Evolutionary conservation across 1,140 invertebrate species (phyloP).

Genomic region (Heliconius congener): DNA sequence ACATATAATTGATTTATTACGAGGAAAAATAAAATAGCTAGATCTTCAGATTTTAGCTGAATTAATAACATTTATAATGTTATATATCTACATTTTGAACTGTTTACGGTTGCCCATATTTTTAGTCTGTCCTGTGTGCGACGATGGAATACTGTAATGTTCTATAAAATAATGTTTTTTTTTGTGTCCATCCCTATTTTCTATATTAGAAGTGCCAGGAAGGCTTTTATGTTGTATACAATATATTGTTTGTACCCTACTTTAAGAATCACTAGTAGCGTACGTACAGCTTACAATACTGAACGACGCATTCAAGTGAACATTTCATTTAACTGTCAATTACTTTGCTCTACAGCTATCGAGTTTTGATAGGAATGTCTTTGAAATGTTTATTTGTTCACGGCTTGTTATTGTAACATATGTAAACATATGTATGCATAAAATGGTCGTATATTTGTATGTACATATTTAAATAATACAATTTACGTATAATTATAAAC

Average conservation of each 20-base stretch:
- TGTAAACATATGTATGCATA: too few relatives aligned
- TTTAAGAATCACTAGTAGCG: too few relatives aligned
- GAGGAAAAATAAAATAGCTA: background rate
- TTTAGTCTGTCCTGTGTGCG: too few relatives aligned
- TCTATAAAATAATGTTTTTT: too few relatives aligned
- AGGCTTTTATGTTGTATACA: too few relatives aligned
- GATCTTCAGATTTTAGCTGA: background rate
- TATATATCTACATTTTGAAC: background rate
- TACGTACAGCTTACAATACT: background rate
- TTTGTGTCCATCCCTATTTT: too few relatives aligned
- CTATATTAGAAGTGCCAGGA: too few relatives aligned
- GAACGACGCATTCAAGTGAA: background rate
- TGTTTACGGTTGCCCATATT: background rate
- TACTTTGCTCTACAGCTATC: background rate
- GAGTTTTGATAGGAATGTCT: background rate
- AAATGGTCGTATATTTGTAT: too few relatives aligned
- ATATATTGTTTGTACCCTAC: too few relatives aligned
- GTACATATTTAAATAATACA: too few relatives aligned
- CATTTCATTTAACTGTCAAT: conserved; percentile 1
- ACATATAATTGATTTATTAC: background rate
- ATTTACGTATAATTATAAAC: too few relatives aligned
- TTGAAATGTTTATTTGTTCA: background rate
- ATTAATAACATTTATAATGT: background rate
- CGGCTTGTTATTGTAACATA: background rate
- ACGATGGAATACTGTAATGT: too few relatives aligned